phyloP scores from a whole-genome alignment of 2,113 vertebrate species.

The Anhinga rufa region DNA sequence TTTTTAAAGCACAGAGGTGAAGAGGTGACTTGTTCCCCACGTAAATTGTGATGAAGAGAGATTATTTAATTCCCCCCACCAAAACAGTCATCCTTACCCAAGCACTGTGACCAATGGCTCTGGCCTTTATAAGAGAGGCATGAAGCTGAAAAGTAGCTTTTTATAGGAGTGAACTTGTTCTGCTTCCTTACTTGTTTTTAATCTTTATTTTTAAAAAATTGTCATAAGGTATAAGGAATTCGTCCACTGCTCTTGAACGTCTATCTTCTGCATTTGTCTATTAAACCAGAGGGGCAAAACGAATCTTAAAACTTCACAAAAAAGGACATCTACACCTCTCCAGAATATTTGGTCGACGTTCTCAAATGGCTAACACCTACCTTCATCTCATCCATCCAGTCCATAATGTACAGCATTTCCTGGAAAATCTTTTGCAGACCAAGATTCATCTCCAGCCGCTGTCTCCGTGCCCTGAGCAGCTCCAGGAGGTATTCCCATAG shows the following conservation, averaged over 20 bases:
- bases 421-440: constrained; percentile 95
- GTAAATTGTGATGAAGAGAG: neutral
- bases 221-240: neutral
- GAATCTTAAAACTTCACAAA: neutral
- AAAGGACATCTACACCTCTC: neutral
- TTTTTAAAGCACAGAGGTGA: constrained; percentile 30
- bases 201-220: neutral
- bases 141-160: neutral
- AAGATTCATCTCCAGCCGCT: constrained; percentile 91
- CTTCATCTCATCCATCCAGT: constrained; percentile 99
- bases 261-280: neutral
- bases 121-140: neutral
- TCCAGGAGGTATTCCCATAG: constrained; percentile 97
- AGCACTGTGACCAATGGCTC: neutral
- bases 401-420: constrained; percentile 98
- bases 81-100: neutral
- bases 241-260: neutral
- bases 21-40: neutral
- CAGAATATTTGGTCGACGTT: neutral
- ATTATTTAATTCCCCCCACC: neutral
- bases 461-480: constrained; percentile 86
- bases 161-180: neutral
- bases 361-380: constrained; percentile 48
- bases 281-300: neutral
- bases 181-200: neutral